Evolutionary conservation across 1,140 invertebrate species (phyloP), one percentile per base, ranked within the genome.

Genomic region (Mya arenaria): DNA sequence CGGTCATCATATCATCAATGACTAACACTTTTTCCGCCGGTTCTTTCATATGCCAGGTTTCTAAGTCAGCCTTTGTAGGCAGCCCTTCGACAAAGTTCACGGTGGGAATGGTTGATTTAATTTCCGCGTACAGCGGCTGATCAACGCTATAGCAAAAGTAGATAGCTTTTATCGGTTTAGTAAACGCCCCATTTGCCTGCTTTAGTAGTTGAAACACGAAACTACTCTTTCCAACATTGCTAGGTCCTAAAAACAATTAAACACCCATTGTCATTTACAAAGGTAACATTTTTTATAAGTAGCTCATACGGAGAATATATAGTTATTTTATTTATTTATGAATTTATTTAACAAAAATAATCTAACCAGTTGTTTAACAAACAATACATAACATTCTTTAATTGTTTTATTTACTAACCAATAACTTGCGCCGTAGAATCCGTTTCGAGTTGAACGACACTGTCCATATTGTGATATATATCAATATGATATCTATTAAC

Each of bases 181-280:
- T 72, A 34, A 72, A 72, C 19, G 30, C 66, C 30, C n/a, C 66
- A 30, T 69, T 23, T 19, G 66, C 66, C 32, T 69, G 37, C 34
- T 32, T 72, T 36, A 72, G 41, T 23, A 72, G 69, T 72, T 72
- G 69, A 56, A 72, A 72, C n/a, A 72, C 69, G n/a, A 72, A 72
- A 58, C 52, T 72, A 13, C 28, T 72, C 25, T 56, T 72, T 34
- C 69, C 39, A 32, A 69, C 66, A 69, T 69, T 69, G 44, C 66
- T 69, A 4, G 66, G 66, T 17, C 66, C 66, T 69, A 32, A 15
- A 69, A 69, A 69, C 13, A 69, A 52, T 19, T 19, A 52, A 48
- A 15, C n/a, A n/a, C n/a, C n/a, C n/a, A n/a, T n/a, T n/a, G n/a
- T n/a, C n/a, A n/a, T n/a, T n/a, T n/a, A n/a, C n/a, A 48, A 48